Percentiles rank a stretch among this genome's conserved stretches.
These are phyloP conservation scores for Tragelaphus scriptus DNA, from an alignment of 2,113 vertebrate genomes.

Conservation along the genomic window DNA sequence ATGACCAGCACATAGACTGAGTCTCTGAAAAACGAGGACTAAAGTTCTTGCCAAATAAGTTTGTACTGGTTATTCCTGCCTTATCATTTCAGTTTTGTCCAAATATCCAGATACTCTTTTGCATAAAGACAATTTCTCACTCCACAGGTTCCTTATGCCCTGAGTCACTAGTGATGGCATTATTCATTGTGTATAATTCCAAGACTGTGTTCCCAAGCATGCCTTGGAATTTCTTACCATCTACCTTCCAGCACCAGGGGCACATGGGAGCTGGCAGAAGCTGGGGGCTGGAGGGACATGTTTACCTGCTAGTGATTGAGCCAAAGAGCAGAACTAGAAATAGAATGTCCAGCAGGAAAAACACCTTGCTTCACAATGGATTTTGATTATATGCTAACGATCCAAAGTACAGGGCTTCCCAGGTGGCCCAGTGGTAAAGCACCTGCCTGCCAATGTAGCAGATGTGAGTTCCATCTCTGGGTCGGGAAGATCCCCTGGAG, in stretches of 20 bases:
- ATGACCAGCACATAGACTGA: not conserved
- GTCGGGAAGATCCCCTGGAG: not conserved
- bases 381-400: not conserved
- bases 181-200: not conserved
- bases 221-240: not conserved
- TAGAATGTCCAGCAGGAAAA: not conserved
- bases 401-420: not conserved
- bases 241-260: not conserved
- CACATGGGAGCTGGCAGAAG: not conserved
- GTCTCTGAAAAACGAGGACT: not conserved
- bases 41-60: not conserved
- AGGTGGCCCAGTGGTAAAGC: not conserved
- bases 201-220: not conserved
- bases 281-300: not conserved
- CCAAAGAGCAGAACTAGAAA: not conserved
- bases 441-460: not conserved
- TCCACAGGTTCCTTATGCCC: not conserved
- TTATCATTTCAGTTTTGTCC: not conserved
- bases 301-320: not conserved
- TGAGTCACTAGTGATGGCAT: not conserved
- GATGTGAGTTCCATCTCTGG: not conserved
- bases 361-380: not conserved
- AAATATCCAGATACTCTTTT: not conserved
- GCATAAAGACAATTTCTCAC: not conserved
- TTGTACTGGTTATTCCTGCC: not conserved